These are phyloP conservation scores for Pituophis catenifer DNA, from an alignment of 2,113 vertebrate species.

Conservation along the genomic window DNA sequence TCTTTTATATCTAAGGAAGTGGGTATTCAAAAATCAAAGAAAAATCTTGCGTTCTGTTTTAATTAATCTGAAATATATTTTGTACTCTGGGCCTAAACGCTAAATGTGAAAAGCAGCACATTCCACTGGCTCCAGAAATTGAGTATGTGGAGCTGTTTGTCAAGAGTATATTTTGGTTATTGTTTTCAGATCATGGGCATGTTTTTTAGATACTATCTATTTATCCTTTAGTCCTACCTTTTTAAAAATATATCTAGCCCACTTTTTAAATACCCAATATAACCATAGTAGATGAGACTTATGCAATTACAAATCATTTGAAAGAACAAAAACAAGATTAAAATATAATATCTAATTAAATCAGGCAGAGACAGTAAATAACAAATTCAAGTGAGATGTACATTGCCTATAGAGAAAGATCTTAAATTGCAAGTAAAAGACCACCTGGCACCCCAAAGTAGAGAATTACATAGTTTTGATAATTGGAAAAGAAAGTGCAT, in stretches of 20 bases:
- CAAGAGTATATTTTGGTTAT: neutral
- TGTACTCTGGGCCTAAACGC: neutral
- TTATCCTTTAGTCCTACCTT: neutral
- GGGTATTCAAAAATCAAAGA: neutral
- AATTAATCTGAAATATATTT: neutral
- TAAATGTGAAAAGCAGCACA: neutral
- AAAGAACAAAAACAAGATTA: neutral
- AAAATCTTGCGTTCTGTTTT: neutral
- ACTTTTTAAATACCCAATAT: neutral
- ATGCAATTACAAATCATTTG: neutral
- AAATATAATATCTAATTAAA: neutral
- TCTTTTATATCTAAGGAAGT: neutral
- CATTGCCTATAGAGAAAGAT: neutral
- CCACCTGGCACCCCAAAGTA: neutral
- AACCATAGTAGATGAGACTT: neutral
- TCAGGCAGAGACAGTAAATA: neutral
- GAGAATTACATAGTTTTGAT: neutral
- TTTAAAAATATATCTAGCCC: neutral
- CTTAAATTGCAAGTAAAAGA: neutral
- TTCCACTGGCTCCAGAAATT: neutral
- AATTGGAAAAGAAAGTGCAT: neutral
- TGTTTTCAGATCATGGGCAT: neutral
- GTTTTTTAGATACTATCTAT: neutral
- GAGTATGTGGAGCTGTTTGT: neutral
- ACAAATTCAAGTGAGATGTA: neutral